Evolutionary conservation across 2,113 vertebrate species (phyloP).

Genomic region (Carassius auratus): DNA sequence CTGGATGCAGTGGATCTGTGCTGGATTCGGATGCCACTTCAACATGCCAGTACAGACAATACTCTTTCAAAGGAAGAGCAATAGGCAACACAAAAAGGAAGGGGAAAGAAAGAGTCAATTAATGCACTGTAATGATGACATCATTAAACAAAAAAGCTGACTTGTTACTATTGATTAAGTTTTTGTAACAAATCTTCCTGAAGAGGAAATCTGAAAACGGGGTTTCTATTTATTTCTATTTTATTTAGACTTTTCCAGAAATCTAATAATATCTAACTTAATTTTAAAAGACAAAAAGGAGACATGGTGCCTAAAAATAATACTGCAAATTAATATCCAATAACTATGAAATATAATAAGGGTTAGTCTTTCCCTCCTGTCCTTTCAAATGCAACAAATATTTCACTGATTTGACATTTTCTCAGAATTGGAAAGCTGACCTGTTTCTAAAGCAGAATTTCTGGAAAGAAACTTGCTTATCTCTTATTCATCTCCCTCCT

Average conservation of each 20-base stretch:
- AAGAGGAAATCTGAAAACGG: not conserved
- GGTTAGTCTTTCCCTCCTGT: constrained; percentile 7
- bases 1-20: constrained; percentile 86
- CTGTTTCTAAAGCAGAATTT: constrained; percentile 30
- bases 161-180: not conserved
- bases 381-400: constrained; percentile 4
- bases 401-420: constrained; percentile 26
- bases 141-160: not conserved
- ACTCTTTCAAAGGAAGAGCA: constrained; percentile 69
- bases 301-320: constrained; percentile 14
- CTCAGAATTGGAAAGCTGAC: constrained; percentile 25
- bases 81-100: not conserved
- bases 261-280: not conserved
- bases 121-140: not conserved
- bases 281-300: constrained; percentile 8
- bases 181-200: not conserved
- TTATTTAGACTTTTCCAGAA: constrained; percentile 13
- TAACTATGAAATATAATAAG: not conserved
- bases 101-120: not conserved
- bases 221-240: not conserved
- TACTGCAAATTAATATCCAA: not conserved
- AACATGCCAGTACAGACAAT: constrained; percentile 90
- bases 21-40: constrained; percentile 88
- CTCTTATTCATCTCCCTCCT: constrained; percentile 51
- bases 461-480: constrained; percentile 51